phyloP scores from a whole-genome alignment of 2,888 invertebrate species.

The Asteroscopus sphinx region DNA sequence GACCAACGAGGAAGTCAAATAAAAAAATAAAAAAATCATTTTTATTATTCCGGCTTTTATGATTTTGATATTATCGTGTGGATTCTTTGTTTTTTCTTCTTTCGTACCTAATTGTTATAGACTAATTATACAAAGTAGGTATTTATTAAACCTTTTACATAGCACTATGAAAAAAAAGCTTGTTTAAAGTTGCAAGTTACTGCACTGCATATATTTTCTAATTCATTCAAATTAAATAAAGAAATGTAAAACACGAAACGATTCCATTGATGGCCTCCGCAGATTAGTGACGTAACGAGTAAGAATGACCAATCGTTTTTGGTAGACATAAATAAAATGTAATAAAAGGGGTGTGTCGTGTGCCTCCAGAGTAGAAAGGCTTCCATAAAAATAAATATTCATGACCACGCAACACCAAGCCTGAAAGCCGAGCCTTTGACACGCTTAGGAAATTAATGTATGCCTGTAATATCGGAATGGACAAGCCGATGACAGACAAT shows the following conservation, averaged over 20 bases:
- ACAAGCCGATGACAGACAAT: slow-evolving; percentile 46
- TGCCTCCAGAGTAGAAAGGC: slow-evolving; percentile 69
- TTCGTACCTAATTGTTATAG: neutral
- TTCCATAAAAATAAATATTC: slow-evolving; percentile 79
- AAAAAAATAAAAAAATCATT: too few relatives aligned
- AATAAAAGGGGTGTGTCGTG: slow-evolving; percentile 61
- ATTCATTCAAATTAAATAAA: too few relatives aligned
- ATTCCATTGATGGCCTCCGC: slow-evolving; percentile 52
- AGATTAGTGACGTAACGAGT: slow-evolving; percentile 41
- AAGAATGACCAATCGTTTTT: slow-evolving; percentile 63
- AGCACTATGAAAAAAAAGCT: too few relatives aligned
- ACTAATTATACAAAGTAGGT: too few relatives aligned
- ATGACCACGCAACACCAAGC: slow-evolving; percentile 82
- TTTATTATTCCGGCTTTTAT: neutral
- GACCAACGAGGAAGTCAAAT: too few relatives aligned
- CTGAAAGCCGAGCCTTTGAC: slow-evolving; percentile 77
- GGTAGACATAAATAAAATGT: slow-evolving; percentile 65
- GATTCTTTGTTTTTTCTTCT: neutral
- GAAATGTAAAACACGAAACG: neutral
- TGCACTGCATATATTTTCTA: too few relatives aligned
- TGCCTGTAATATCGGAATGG: slow-evolving; percentile 46
- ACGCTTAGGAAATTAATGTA: slow-evolving; percentile 70
- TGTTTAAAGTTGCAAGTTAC: too few relatives aligned
- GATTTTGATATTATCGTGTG: neutral
- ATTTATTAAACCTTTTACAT: too few relatives aligned